Conservation (phyloP, 1,140 invertebrate species). For the Copidosoma floridanum region DNA sequence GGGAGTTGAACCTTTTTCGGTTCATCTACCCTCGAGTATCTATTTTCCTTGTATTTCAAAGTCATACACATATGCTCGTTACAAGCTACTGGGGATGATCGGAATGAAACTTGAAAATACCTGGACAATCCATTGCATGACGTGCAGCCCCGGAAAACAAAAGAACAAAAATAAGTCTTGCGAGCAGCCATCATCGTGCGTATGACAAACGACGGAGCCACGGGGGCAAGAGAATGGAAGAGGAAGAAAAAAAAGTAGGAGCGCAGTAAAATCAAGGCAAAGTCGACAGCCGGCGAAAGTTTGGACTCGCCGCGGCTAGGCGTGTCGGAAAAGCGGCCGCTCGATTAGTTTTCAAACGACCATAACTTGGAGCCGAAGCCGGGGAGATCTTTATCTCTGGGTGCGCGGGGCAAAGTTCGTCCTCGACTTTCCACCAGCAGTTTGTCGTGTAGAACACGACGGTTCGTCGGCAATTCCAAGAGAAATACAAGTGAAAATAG, state of each 20-base stretch:
- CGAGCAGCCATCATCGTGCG: neutral
- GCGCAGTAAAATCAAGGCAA: neutral
- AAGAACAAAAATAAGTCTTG: neutral
- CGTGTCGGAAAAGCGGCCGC: conserved; percentile 30
- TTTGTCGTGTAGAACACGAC: neutral
- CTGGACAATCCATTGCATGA: too few relatives aligned
- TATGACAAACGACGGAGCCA: neutral
- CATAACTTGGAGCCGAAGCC: conserved; percentile 27
- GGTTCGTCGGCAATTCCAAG: neutral
- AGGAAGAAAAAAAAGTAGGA: neutral
- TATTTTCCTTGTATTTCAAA: too few relatives aligned
- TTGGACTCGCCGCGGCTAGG: conserved; percentile 25
- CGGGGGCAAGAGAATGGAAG: too few relatives aligned
- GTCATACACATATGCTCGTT: too few relatives aligned
- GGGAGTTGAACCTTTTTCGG: too few relatives aligned
- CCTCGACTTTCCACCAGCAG: neutral
- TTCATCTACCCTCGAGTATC: too few relatives aligned
- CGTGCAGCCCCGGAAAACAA: too few relatives aligned
- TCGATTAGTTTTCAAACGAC: conserved; percentile 40
- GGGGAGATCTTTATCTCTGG: conserved; percentile 29
- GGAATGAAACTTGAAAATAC: too few relatives aligned
- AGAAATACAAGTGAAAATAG: too few relatives aligned
- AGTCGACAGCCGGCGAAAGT: conserved; percentile 8
- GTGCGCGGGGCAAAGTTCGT: neutral
- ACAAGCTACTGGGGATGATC: too few relatives aligned